Conservation (phyloP, 1,140 invertebrate genomes). For the Polypedilum pembai region DNA sequence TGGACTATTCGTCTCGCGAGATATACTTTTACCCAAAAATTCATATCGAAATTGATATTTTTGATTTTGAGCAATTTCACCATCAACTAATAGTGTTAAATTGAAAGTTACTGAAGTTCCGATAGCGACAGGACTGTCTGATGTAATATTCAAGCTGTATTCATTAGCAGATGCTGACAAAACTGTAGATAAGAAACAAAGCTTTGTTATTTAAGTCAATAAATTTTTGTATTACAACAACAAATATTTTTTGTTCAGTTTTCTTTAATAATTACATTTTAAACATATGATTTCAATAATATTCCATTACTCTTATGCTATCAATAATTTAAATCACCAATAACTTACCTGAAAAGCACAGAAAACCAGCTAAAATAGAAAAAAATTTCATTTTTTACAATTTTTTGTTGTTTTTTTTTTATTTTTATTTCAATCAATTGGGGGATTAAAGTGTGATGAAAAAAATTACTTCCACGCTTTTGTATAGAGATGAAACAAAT, state of each 20-base stretch:
- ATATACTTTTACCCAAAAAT: not conserved
- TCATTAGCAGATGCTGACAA: constrained; percentile 30
- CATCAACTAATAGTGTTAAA: not conserved
- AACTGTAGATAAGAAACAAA: not conserved
- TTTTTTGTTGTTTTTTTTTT: not conserved
- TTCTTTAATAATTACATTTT: not conserved
- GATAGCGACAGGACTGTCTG: not conserved
- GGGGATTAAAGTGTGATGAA: too few relatives aligned
- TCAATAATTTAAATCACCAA: not conserved
- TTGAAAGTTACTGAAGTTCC: constrained; percentile 13
- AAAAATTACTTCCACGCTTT: too few relatives aligned
- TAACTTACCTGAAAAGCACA: not conserved
- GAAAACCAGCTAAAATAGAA: not conserved
- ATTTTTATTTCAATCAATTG: too few relatives aligned
- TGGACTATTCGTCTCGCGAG: not conserved
- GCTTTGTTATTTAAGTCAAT: not conserved
- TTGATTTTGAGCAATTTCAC: not conserved
- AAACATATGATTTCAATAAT: too few relatives aligned
- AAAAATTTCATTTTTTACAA: not conserved
- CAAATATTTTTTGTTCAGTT: not conserved
- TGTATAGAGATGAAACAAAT: too few relatives aligned
- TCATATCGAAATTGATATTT: constrained; percentile 20
- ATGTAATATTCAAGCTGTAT: not conserved
- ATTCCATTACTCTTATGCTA: too few relatives aligned
- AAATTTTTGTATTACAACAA: not conserved